These are phyloP conservation scores for Lepidocyrtinus sp. DNA, from an alignment of 2,888 invertebrate genomes.

Conservation along the genomic window DNA sequence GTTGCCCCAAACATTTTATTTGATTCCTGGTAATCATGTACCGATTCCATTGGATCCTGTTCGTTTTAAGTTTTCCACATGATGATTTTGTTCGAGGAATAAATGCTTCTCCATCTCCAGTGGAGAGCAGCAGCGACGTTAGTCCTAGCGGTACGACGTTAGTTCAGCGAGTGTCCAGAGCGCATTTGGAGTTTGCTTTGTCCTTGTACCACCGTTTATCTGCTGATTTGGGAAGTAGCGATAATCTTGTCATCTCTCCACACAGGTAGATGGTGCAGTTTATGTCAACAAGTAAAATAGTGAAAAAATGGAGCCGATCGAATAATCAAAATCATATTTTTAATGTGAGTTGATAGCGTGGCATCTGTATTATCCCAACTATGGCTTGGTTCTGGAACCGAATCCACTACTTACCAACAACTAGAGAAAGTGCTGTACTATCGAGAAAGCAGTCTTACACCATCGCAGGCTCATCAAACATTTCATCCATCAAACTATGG, in stretches of 20 bases:
- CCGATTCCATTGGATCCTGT: not conserved
- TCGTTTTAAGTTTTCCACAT: not conserved
- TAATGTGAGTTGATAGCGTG: constrained; percentile 66
- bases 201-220: constrained; percentile 70
- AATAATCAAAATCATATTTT: not conserved
- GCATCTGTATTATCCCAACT: constrained; percentile 70
- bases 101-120: not conserved
- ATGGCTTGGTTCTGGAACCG: constrained; percentile 71
- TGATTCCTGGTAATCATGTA: not conserved
- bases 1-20: not conserved
- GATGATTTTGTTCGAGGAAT: not conserved
- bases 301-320: not conserved
- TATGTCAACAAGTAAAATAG: not conserved
- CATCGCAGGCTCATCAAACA: constrained; percentile 69
- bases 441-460: constrained; percentile 68
- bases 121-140: not conserved
- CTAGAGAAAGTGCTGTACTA: constrained; percentile 70
- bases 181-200: constrained; percentile 71
- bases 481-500: constrained; percentile 62
- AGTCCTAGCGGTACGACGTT: not conserved
- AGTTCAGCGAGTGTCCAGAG: constrained; percentile 66
- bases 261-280: constrained; percentile 66
- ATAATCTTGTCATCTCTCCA: constrained; percentile 70
- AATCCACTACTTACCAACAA: constrained; percentile 70
- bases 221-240: constrained; percentile 63